Evolutionary conservation across 2,113 vertebrate species (phyloP).

Genomic region (Psittacara wagleri): DNA sequence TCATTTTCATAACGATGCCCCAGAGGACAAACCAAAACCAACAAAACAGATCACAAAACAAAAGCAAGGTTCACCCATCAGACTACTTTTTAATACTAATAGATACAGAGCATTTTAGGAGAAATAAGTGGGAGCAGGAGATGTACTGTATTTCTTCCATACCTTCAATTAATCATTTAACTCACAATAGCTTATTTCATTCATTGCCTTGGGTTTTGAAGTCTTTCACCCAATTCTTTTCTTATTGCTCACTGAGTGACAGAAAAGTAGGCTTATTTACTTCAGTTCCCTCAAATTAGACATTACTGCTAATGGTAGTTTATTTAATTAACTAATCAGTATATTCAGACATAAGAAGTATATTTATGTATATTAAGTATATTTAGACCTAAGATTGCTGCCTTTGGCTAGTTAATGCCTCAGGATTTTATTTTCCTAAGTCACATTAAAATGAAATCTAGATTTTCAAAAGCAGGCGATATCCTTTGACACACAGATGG

Average conservation of each 20-base stretch:
- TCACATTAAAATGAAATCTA: neutral
- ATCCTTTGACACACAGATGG: neutral
- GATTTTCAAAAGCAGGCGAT: neutral
- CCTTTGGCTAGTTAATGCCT: neutral
- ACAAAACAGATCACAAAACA: neutral
- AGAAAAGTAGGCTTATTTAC: neutral
- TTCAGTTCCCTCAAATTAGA: neutral
- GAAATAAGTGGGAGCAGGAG: neutral
- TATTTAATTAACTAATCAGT: neutral
- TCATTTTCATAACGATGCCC: neutral
- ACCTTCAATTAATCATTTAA: neutral
- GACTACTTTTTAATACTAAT: neutral
- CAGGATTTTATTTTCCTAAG: neutral
- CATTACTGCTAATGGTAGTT: neutral
- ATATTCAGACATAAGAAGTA: neutral
- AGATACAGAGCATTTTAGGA: neutral
- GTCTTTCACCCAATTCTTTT: neutral
- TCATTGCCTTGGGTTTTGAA: neutral
- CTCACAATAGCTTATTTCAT: neutral
- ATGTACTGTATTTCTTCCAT: neutral
- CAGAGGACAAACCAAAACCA: neutral
- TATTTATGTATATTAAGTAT: too few relatives aligned
- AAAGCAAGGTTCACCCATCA: neutral
- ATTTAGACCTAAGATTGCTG: neutral
- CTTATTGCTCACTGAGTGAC: neutral